Percentiles rank a stretch among this genome's conserved stretches.
These are phyloP conservation scores for Scotopteryx bipunctaria DNA, from an alignment of 2,888 invertebrate genomes.

Conservation along the genomic window DNA sequence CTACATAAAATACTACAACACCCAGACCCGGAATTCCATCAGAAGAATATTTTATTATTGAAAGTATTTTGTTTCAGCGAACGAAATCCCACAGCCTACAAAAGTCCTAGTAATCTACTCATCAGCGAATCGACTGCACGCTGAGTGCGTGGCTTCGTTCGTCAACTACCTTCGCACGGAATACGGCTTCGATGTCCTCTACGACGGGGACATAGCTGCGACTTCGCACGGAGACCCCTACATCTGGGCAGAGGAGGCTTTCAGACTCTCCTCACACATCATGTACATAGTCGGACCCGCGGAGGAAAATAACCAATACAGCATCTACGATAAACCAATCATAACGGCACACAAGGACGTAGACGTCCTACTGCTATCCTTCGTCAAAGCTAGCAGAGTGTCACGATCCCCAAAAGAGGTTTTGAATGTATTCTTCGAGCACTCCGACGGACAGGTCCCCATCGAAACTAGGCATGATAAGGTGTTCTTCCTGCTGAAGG, in stretches of 20 bases:
- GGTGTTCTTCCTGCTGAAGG: constrained; percentile 62
- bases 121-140: constrained; percentile 64
- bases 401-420: constrained; percentile 56
- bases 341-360: constrained; percentile 62
- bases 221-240: constrained; percentile 68
- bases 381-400: constrained; percentile 52
- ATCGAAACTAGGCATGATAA: constrained; percentile 61
- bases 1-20: too few relatives aligned
- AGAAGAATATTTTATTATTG: too few relatives aligned
- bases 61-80: constrained; percentile 28
- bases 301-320: constrained; percentile 57
- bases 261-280: constrained; percentile 60
- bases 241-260: constrained; percentile 69
- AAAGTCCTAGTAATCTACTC: constrained; percentile 72
- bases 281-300: constrained; percentile 69
- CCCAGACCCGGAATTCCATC: too few relatives aligned
- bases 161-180: constrained; percentile 65
- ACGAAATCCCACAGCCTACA: constrained; percentile 65
- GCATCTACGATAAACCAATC: constrained; percentile 72
- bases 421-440: constrained; percentile 68
- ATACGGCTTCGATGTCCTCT: constrained; percentile 69
- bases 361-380: constrained; percentile 57
- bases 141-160: constrained; percentile 68
- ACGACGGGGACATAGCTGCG: constrained; percentile 63
- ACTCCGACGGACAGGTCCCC: constrained; percentile 64